Evolutionary conservation across 2,888 invertebrate species (phyloP).

Genomic region (Patella depressa): DNA sequence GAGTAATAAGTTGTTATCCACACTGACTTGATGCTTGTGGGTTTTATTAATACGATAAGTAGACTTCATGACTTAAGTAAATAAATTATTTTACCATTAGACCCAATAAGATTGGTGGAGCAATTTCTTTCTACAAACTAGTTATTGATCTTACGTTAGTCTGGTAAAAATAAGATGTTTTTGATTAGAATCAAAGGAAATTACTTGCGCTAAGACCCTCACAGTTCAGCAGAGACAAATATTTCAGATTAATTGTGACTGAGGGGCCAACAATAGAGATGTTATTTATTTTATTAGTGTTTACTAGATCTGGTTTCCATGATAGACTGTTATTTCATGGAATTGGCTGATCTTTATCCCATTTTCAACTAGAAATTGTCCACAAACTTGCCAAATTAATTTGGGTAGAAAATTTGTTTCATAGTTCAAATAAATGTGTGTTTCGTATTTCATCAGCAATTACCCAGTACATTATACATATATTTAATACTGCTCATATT

Average conservation of each 20-base stretch:
- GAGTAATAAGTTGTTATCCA: too few species aligned
- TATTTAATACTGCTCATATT: too few species aligned
- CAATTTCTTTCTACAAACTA: neutral
- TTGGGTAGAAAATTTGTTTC: too few species aligned
- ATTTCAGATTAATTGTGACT: neutral
- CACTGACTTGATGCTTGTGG: too few species aligned
- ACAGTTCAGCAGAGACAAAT: constrained; percentile 2
- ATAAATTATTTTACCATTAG: neutral
- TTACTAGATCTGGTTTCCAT: neutral
- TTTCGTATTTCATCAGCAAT: too few species aligned
- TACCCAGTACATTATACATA: too few species aligned
- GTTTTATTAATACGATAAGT: too few species aligned
- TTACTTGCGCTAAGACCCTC: neutral
- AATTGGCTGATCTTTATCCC: neutral
- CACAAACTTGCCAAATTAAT: too few species aligned
- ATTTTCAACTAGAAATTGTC: too few species aligned
- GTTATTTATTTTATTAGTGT: constrained; percentile 2
- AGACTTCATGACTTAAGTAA: neutral
- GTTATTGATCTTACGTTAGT: neutral
- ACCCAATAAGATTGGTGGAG: neutral
- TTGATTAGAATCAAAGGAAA: constrained; percentile 1
- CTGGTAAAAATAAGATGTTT: constrained; percentile 4
- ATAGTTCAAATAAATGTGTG: too few species aligned
- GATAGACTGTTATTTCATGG: neutral
- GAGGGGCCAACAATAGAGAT: neutral